Percentiles rank a stretch among this genome's conserved stretches.
Conservation (phyloP, 2,888 invertebrate genomes). For the Dioctria linearis region DNA sequence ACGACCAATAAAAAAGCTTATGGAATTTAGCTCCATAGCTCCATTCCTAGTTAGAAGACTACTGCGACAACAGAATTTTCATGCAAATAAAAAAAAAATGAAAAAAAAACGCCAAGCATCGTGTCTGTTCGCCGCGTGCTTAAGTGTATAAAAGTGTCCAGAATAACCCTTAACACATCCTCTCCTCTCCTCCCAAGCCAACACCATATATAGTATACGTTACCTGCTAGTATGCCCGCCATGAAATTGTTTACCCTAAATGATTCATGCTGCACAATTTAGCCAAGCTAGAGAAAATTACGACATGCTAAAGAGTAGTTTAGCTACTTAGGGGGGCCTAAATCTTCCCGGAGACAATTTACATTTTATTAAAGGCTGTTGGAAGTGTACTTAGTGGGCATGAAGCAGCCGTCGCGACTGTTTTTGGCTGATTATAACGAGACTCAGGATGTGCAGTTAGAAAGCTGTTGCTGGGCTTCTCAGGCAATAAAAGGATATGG, state of each 20-base stretch:
- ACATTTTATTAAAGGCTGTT: constrained; percentile 17
- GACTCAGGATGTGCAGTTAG: neutral
- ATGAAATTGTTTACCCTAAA: constrained; percentile 1
- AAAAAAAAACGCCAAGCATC: too few relatives aligned
- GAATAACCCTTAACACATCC: constrained; percentile 26
- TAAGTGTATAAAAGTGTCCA: neutral
- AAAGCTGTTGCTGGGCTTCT: neutral
- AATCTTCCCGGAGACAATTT: constrained; percentile 11
- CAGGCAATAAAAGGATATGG: too few relatives aligned
- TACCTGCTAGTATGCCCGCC: neutral
- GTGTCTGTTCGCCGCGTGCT: neutral
- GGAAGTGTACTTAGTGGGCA: neutral
- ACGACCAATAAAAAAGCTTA: constrained; percentile 49
- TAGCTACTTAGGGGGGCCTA: neutral
- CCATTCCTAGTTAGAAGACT: neutral
- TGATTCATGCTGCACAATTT: constrained; percentile 36
- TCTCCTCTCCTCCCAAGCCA: neutral
- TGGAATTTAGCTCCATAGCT: neutral
- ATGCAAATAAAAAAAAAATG: neutral
- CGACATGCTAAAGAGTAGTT: constrained; percentile 36
- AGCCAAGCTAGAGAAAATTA: constrained; percentile 32
- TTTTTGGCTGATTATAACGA: neutral
- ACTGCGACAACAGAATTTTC: constrained; percentile 17
- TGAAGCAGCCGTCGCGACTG: neutral
- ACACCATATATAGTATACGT: neutral